Percentiles rank a stretch among this genome's conserved stretches.
Evolutionary conservation across 2,888 invertebrate genomes (phyloP).

Genomic region (Orgyia antiqua): DNA sequence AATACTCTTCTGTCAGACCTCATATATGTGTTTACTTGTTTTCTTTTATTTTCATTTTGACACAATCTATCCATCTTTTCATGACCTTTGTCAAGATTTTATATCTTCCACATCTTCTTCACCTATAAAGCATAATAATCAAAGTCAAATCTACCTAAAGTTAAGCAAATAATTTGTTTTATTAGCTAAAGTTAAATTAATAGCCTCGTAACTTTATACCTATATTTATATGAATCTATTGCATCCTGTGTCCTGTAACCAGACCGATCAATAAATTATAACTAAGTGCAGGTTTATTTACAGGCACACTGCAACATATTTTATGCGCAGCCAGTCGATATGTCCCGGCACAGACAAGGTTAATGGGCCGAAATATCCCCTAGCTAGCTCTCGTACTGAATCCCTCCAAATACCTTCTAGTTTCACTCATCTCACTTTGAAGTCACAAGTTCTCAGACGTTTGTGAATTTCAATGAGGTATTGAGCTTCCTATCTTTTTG

Average conservation of each 20-base stretch:
- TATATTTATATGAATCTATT: not conserved
- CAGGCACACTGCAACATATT: constrained; percentile 42
- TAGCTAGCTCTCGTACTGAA: constrained; percentile 4
- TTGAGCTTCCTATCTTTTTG: not conserved
- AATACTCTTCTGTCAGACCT: too few species aligned
- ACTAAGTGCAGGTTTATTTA: constrained; percentile 32
- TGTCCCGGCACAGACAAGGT: constrained; percentile 43
- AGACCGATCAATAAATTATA: constrained; percentile 14
- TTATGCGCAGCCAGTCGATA: constrained; percentile 56
- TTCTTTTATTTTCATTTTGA: too few species aligned
- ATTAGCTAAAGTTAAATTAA: too few species aligned
- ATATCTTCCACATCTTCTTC: too few species aligned
- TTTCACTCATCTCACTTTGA: not conserved
- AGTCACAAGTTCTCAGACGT: not conserved
- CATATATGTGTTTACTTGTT: too few species aligned
- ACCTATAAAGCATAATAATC: too few species aligned
- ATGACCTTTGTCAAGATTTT: too few species aligned
- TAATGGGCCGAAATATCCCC: constrained; percentile 51
- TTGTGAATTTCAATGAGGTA: constrained; percentile 3
- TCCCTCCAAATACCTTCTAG: constrained; percentile 2
- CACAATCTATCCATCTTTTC: too few species aligned
- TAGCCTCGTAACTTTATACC: too few species aligned
- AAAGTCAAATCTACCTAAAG: too few species aligned
- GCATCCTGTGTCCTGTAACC: not conserved
- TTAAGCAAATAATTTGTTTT: too few species aligned